These are phyloP conservation scores for Rhegmatorhina hoffmannsi DNA, from an alignment of 2,113 vertebrate species.

Conservation along the genomic window DNA sequence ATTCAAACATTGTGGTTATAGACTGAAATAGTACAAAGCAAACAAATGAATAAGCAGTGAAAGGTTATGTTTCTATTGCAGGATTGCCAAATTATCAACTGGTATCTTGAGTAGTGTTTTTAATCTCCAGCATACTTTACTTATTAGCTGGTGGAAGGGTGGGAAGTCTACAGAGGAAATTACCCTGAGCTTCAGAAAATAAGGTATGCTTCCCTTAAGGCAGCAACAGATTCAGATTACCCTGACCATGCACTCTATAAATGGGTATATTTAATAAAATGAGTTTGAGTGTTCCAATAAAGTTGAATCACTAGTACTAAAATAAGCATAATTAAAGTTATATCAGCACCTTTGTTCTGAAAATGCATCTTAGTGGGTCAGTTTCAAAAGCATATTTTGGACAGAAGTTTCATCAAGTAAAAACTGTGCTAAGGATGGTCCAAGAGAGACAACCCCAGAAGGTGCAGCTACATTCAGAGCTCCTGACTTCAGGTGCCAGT, in stretches of 20 bases:
- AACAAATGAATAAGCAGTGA: slow-evolving; percentile 27
- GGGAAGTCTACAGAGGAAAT: slow-evolving; percentile 12
- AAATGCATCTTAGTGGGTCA: background rate
- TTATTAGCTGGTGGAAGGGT: slow-evolving; percentile 14
- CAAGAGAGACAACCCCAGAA: background rate
- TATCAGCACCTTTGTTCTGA: background rate
- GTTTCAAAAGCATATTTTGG: background rate
- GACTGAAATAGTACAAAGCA: background rate
- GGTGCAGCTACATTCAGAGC: background rate
- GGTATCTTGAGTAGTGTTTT: slow-evolving; percentile 14
- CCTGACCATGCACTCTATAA: background rate
- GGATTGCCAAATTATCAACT: slow-evolving; percentile 56
- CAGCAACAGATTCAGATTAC: slow-evolving; percentile 26
- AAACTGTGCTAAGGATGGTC: background rate
- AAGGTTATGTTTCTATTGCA: background rate
- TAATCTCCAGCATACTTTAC: slow-evolving; percentile 33
- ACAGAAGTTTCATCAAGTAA: background rate
- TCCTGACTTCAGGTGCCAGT: background rate
- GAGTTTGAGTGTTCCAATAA: background rate
- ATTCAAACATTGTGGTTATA: background rate
- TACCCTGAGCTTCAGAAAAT: slow-evolving; percentile 52
- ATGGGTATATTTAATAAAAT: slow-evolving; percentile 14
- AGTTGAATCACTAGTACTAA: background rate
- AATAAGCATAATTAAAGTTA: background rate
- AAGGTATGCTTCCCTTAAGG: slow-evolving; percentile 23